Percentiles rank a stretch among this genome's conserved stretches.
Evolutionary conservation across 1,140 invertebrate species (phyloP).

Genomic region (Sarcophaga peregrina): DNA sequence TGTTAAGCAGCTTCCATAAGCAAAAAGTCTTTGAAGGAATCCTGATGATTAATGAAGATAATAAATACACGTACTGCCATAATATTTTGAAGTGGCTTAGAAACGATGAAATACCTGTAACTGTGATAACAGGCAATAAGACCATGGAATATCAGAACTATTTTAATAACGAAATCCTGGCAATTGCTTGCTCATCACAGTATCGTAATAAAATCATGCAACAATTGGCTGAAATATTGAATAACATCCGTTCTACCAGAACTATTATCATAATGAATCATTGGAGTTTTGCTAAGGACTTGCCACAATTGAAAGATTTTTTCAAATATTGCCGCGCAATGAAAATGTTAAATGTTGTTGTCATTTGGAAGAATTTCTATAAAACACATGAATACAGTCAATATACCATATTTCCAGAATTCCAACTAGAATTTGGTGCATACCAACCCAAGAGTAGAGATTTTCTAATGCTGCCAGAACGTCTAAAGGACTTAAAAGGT

Average conservation of each 20-base stretch:
- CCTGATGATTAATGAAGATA: too few species aligned
- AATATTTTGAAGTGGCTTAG: neutral
- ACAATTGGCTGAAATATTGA: neutral
- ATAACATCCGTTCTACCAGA: neutral
- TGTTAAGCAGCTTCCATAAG: too few species aligned
- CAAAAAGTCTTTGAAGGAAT: too few species aligned
- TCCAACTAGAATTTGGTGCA: neutral
- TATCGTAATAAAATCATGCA: neutral
- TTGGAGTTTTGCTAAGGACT: neutral
- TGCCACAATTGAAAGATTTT: neutral
- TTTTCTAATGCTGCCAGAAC: neutral
- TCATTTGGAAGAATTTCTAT: neutral
- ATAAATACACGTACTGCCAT: neutral
- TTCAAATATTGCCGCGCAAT: neutral
- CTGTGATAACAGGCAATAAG: neutral
- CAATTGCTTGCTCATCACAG: neutral
- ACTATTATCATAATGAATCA: neutral
- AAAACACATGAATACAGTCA: neutral
- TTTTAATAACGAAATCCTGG: neutral
- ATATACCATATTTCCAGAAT: neutral
- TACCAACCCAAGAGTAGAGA: neutral
- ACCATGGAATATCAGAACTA: neutral
- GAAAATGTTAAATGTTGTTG: slow-evolving; percentile 10
- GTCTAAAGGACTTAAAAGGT: neutral
- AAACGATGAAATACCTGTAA: neutral